Conservation (phyloP, 2,113 vertebrate species). For the Xiphophorus maculatus region DNA sequence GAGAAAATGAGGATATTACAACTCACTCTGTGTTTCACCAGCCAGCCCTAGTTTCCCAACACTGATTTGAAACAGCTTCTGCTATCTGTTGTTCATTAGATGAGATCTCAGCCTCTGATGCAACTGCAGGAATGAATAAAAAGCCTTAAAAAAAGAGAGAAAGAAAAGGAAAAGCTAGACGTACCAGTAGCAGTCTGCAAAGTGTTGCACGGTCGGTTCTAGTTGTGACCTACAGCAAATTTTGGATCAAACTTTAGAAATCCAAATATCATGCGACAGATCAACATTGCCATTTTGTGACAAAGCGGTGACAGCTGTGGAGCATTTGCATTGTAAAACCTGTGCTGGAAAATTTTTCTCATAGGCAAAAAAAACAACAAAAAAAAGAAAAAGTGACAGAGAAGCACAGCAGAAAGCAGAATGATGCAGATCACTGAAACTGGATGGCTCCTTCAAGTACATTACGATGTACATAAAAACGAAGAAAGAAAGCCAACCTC, state of each 20-base stretch:
- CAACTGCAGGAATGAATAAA: conserved; percentile 46
- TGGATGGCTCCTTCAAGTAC: conserved; percentile 16
- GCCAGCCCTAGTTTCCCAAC: conserved; percentile 67
- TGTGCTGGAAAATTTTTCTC: background rate
- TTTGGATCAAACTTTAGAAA: background rate
- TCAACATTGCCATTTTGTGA: background rate
- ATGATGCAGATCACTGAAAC: conserved; percentile 4
- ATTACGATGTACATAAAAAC: conserved; percentile 23
- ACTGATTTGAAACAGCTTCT: conserved; percentile 73
- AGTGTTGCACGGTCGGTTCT: conserved; percentile 16
- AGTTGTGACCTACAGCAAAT: conserved; percentile 4
- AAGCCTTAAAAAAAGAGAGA: conserved; percentile 14
- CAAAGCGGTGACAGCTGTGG: background rate
- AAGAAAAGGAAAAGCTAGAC: background rate
- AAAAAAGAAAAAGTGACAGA: background rate
- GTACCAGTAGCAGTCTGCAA: conserved; percentile 28
- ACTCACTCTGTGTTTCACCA: conserved; percentile 65
- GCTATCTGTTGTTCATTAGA: conserved; percentile 64
- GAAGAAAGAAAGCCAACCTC: conserved; percentile 37
- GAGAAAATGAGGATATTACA: conserved; percentile 73
- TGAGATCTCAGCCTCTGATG: conserved; percentile 48
- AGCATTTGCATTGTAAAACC: background rate
- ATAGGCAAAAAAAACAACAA: background rate
- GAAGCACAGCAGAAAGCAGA: conserved; percentile 2
- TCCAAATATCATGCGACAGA: background rate